A percentile compares a stretch with the other conserved stretches of the same genome.
phyloP scores from a whole-genome alignment of 1,140 invertebrate species.

The Eciton burchellii region DNA sequence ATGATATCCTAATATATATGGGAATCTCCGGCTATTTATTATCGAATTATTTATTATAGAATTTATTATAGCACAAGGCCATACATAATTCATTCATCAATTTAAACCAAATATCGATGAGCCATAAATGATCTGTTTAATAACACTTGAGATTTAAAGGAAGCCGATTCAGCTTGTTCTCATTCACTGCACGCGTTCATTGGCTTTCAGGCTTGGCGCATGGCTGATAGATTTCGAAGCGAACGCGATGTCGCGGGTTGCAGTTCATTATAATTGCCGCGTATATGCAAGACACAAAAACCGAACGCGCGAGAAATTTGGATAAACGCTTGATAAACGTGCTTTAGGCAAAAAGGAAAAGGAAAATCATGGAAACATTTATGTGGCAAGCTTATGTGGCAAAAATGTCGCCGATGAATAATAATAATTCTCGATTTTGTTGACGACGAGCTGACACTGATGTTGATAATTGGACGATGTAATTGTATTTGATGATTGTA shows the following conservation, averaged over 20 bases:
- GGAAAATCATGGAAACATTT: too few species aligned
- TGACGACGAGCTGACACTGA: too few species aligned
- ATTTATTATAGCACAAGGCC: slow-evolving; percentile 21
- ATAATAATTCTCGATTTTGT: too few species aligned
- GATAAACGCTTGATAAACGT: too few species aligned
- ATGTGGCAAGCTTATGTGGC: too few species aligned
- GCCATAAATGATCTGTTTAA: slow-evolving; percentile 45
- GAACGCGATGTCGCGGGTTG: background rate
- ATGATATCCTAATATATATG: slow-evolving; percentile 14
- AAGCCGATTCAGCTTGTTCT: background rate
- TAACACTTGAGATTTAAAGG: slow-evolving; percentile 43
- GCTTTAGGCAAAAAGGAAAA: too few species aligned
- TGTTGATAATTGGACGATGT: too few species aligned
- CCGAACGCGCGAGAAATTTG: too few species aligned
- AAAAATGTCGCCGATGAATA: too few species aligned
- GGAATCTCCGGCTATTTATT: slow-evolving; percentile 13
- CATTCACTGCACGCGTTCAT: slow-evolving; percentile 13
- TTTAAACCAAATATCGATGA: slow-evolving; percentile 17
- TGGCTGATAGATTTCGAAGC: slow-evolving; percentile 7
- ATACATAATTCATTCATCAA: slow-evolving; percentile 46
- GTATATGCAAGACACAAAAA: background rate
- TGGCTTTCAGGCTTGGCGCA: background rate
- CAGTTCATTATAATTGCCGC: background rate
- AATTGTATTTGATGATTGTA: background rate
- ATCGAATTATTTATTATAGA: slow-evolving; percentile 56